Percentiles rank a stretch among this genome's conserved stretches.
These are phyloP conservation scores for Lasioglossum vierecki DNA, from an alignment of 2,888 invertebrate genomes.

Conservation along the genomic window DNA sequence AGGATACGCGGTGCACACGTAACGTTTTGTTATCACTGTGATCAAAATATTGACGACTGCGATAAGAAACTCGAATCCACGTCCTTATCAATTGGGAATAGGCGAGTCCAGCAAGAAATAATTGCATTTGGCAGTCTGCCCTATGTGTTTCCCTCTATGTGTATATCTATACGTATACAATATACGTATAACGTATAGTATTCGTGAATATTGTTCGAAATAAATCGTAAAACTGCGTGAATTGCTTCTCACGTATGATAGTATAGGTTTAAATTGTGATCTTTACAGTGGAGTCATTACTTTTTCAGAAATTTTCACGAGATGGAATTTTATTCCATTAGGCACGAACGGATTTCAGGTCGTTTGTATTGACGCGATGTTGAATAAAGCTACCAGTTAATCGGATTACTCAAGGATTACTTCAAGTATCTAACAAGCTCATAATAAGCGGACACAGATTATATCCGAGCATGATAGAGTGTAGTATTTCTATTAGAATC, in stretches of 20 bases:
- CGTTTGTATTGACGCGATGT: background rate
- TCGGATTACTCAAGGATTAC: background rate
- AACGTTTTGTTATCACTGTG: background rate
- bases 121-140: background rate
- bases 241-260: too few relatives aligned
- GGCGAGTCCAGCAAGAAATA: background rate
- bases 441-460: background rate
- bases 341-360: too few relatives aligned
- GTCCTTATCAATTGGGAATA: background rate
- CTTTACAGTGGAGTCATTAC: too few relatives aligned
- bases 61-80: background rate
- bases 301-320: too few relatives aligned
- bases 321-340: too few relatives aligned
- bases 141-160: background rate
- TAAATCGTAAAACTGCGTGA: too few relatives aligned
- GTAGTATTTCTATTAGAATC: background rate
- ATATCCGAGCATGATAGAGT: background rate
- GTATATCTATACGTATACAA: too few relatives aligned
- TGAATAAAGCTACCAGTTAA: background rate
- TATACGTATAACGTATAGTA: too few relatives aligned
- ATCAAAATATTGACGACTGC: background rate
- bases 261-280: too few relatives aligned
- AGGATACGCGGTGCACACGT: background rate
- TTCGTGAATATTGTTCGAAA: too few relatives aligned
- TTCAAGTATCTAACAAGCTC: background rate